These are phyloP conservation scores for Fratercula arctica DNA, from an alignment of 2,797 vertebrate species.

Conservation along the genomic window DNA sequence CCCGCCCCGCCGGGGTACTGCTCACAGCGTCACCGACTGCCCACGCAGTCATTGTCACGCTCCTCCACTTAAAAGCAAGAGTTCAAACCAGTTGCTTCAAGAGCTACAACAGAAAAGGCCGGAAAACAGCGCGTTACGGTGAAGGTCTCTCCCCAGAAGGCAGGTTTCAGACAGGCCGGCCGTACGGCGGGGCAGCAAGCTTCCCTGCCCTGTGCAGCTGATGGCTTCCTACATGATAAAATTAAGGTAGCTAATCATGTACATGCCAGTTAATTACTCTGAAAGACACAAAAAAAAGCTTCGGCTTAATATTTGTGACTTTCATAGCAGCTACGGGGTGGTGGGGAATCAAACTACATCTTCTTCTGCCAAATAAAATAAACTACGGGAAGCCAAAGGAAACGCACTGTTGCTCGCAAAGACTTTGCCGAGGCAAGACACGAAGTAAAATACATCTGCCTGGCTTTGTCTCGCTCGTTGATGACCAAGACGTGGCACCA, in stretches of 20 bases:
- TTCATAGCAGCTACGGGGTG: not conserved
- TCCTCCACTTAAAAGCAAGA: constrained; percentile 29
- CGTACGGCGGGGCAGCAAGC: not conserved
- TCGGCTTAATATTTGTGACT: not conserved
- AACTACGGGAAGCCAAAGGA: not conserved
- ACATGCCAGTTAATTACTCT: not conserved
- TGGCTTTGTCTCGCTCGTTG: not conserved
- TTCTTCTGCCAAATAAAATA: constrained; percentile 18
- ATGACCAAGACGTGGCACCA: not conserved
- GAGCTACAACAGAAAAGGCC: not conserved
- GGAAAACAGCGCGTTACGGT: not conserved
- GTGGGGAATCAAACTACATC: not conserved
- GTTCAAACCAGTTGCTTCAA: constrained; percentile 3
- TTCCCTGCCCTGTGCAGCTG: not conserved
- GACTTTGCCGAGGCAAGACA: not conserved
- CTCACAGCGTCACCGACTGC: not conserved
- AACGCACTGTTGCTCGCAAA: not conserved
- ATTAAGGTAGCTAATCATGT: not conserved
- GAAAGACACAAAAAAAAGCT: not conserved
- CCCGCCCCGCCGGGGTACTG: not conserved
- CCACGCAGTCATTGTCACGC: not conserved
- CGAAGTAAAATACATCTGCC: not conserved
- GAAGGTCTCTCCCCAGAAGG: not conserved
- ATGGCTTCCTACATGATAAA: not conserved
- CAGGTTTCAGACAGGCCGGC: not conserved